Evolutionary conservation across 2,888 invertebrate genomes (phyloP).

Genomic region (Lottia gigantea): DNA sequence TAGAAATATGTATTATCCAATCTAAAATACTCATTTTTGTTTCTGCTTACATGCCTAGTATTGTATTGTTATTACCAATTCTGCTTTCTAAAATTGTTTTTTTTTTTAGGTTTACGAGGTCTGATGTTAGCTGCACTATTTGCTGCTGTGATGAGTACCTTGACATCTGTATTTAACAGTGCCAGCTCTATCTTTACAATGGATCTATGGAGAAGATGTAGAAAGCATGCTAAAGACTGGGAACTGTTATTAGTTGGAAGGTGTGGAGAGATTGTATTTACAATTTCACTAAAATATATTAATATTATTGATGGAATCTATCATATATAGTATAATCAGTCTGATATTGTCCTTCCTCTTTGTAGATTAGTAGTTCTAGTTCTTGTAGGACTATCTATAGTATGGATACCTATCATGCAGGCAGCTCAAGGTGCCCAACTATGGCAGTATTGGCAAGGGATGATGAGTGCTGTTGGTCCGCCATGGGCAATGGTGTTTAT

Average conservation of each 20-base stretch:
- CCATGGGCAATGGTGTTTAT: constrained; percentile 49
- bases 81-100: no score
- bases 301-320: no score
- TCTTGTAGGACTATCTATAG: constrained; percentile 24
- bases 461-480: constrained; percentile 45
- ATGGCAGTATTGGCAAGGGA: constrained; percentile 49
- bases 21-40: no score
- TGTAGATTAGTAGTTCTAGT: constrained; percentile 29
- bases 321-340: no score
- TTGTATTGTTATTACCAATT: no score
- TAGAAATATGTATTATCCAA: no score
- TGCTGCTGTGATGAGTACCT: constrained; percentile 33
- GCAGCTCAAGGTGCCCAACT: constrained; percentile 41
- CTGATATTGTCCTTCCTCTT: no score
- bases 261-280: not conserved
- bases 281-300: not conserved
- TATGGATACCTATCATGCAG: constrained; percentile 37
- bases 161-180: constrained; percentile 34
- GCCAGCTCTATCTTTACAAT: constrained; percentile 35
- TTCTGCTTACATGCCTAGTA: no score
- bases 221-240: constrained; percentile 24
- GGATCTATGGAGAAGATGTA: constrained; percentile 29
- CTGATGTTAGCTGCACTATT: constrained; percentile 33
- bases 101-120: constrained; percentile 25
- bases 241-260: constrained; percentile 29